Evolutionary conservation across 1,140 invertebrate species (phyloP).

Genomic region (Drosophila pseudoobscura): DNA sequence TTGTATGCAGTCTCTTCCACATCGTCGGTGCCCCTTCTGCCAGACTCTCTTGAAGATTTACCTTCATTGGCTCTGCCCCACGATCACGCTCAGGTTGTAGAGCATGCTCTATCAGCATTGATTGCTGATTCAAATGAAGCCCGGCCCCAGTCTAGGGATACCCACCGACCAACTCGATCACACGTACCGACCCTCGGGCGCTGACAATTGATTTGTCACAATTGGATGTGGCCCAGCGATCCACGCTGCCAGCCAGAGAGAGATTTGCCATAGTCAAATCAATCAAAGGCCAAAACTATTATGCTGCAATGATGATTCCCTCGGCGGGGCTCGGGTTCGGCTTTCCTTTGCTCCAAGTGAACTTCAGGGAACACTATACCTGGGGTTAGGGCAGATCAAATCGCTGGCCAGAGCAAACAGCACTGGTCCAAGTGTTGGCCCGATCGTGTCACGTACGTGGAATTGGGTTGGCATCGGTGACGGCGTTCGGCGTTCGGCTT

Average conservation of each 20-base stretch:
- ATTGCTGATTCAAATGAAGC: not conserved
- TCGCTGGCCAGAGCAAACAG: constrained; percentile 43
- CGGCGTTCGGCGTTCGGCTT: constrained; percentile 18
- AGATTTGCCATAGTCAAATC: constrained; percentile 65
- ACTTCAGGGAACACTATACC: not conserved
- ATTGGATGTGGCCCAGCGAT: constrained; percentile 32
- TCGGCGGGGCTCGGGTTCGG: not conserved
- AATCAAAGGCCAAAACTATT: constrained; percentile 36
- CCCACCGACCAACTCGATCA: constrained; percentile 10
- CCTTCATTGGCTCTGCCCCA: no score
- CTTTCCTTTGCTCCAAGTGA: no score
- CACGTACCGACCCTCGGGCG: constrained; percentile 45
- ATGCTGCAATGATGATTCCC: constrained; percentile 7
- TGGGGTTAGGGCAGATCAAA: constrained; percentile 33
- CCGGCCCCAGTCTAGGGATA: not conserved
- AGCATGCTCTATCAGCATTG: not conserved
- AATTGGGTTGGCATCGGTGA: constrained; percentile 66
- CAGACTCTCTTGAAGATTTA: no score
- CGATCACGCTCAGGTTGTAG: not conserved
- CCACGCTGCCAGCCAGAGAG: not conserved
- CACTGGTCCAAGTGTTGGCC: constrained; percentile 16
- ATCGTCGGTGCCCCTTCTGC: no score
- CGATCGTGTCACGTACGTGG: constrained; percentile 79
- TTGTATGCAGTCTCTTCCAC: no score
- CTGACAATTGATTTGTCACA: constrained; percentile 69